Evolutionary conservation across 2,888 invertebrate species (phyloP).

Genomic region (Acleris holmiana): DNA sequence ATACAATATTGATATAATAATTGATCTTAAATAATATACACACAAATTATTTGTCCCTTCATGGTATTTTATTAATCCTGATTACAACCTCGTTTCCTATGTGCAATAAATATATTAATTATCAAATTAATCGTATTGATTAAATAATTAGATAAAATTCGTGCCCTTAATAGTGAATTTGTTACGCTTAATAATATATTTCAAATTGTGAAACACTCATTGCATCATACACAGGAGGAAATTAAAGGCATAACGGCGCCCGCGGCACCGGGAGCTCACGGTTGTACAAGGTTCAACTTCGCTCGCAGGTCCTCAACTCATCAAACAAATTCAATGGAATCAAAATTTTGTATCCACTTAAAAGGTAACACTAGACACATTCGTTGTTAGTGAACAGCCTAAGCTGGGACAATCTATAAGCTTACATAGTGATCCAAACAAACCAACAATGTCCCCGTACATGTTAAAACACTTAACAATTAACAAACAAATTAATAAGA

Average conservation of each 20-base stretch:
- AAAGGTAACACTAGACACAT: constrained; percentile 67
- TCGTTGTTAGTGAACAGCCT: constrained; percentile 82
- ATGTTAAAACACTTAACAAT: constrained; percentile 45
- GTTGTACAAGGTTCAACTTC: constrained; percentile 9
- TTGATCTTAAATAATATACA: constrained; percentile 80
- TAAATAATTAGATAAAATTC: constrained; percentile 67
- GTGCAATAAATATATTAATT: constrained; percentile 75
- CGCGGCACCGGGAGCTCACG: neutral
- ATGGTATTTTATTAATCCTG: constrained; percentile 69
- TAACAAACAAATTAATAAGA: constrained; percentile 47
- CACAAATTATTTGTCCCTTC: constrained; percentile 81
- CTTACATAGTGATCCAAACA: constrained; percentile 48
- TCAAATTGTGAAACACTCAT: constrained; percentile 57
- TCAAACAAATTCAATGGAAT: constrained; percentile 38
- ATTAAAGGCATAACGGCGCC: constrained; percentile 42
- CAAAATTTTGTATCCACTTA: constrained; percentile 47
- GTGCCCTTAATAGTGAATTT: constrained; percentile 73
- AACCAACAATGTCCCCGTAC: constrained; percentile 46
- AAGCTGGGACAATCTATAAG: constrained; percentile 63
- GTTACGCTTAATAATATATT: constrained; percentile 62
- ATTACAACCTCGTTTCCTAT: constrained; percentile 82
- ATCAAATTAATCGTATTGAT: constrained; percentile 63
- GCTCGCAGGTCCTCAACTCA: constrained; percentile 16
- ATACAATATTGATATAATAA: constrained; percentile 68
- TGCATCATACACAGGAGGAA: constrained; percentile 49